Evolutionary conservation across 2,888 invertebrate species (phyloP).

Genomic region (Polylopha cassiicola): DNA sequence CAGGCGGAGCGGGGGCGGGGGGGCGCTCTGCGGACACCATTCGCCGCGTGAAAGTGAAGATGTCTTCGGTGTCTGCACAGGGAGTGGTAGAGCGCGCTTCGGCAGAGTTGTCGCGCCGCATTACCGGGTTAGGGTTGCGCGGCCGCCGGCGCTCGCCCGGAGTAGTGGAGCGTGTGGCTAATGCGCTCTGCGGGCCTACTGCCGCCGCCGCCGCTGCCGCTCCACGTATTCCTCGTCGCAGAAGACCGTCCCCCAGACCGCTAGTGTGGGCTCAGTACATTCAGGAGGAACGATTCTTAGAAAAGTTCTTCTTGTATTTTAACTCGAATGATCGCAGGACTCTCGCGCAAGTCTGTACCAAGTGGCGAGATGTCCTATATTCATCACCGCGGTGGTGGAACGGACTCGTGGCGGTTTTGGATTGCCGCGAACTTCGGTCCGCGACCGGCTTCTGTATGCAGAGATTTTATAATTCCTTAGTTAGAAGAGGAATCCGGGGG

Average conservation of each 20-base stretch:
- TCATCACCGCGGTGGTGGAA: conserved; percentile 92
- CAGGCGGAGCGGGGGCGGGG: conserved; percentile 45
- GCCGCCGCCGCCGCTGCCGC: conserved; percentile 49
- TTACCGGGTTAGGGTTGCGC: conserved; percentile 87
- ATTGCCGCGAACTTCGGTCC: conserved; percentile 88
- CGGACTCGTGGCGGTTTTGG: conserved; percentile 89
- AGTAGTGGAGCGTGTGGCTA: conserved; percentile 92
- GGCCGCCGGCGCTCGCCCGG: conserved; percentile 78
- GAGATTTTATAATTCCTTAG: conserved; percentile 87
- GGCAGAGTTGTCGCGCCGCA: conserved; percentile 91
- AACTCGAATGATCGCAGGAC: conserved; percentile 85
- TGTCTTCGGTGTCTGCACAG: conserved; percentile 91
- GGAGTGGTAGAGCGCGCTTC: conserved; percentile 95
- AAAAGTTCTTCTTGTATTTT: conserved; percentile 90
- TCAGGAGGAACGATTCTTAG: conserved; percentile 90
- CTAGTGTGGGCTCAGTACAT: conserved; percentile 85
- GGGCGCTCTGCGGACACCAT: conserved; percentile 65
- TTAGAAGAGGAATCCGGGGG: conserved; percentile 90
- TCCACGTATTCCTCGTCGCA: conserved; percentile 56
- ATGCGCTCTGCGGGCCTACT: conserved; percentile 88
- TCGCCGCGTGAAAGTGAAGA: conserved; percentile 74
- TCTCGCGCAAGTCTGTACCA: conserved; percentile 89
- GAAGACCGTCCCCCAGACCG: conserved; percentile 75
- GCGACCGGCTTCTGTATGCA: conserved; percentile 71
- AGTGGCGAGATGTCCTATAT: conserved; percentile 94